Conservation (phyloP, 1,140 invertebrate genomes). For the Coptotermes formosanus region DNA sequence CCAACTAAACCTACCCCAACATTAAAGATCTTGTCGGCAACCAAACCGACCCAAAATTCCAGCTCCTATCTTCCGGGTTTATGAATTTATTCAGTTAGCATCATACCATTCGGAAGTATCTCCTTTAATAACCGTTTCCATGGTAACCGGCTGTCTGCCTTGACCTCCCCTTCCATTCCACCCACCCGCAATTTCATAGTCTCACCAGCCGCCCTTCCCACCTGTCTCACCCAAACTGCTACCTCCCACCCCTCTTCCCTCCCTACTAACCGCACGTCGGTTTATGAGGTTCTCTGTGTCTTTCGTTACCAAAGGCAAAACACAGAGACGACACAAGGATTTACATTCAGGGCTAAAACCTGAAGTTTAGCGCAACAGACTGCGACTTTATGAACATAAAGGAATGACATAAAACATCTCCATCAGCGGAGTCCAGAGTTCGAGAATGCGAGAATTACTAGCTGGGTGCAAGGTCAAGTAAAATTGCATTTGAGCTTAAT, state of each 20-base stretch:
- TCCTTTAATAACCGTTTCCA: constrained; percentile 15
- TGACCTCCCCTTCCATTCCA: not conserved
- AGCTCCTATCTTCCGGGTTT: not conserved
- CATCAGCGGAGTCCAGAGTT: no score
- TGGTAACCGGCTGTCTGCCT: constrained; percentile 9
- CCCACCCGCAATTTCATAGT: not conserved
- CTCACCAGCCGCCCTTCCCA: not conserved
- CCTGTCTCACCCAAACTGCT: constrained; percentile 7
- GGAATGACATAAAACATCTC: no score
- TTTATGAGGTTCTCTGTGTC: not conserved
- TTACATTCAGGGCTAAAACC: not conserved
- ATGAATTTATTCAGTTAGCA: no score
- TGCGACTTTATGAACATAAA: no score
- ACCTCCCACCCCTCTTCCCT: not conserved
- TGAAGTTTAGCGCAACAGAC: not conserved
- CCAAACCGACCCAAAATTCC: not conserved
- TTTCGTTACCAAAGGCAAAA: not conserved
- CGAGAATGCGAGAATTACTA: no score
- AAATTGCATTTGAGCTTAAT: no score
- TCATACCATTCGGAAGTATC: not conserved
- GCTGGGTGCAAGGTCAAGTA: no score
- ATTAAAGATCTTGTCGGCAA: not conserved
- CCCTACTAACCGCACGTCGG: not conserved
- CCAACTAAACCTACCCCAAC: not conserved
- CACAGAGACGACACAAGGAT: not conserved